A percentile compares a stretch with the other conserved stretches of the same genome.
Evolutionary conservation across 37 sponge, comb jelly and placozoan genomes (phyloP).

Genomic region (Ianthella basta): DNA sequence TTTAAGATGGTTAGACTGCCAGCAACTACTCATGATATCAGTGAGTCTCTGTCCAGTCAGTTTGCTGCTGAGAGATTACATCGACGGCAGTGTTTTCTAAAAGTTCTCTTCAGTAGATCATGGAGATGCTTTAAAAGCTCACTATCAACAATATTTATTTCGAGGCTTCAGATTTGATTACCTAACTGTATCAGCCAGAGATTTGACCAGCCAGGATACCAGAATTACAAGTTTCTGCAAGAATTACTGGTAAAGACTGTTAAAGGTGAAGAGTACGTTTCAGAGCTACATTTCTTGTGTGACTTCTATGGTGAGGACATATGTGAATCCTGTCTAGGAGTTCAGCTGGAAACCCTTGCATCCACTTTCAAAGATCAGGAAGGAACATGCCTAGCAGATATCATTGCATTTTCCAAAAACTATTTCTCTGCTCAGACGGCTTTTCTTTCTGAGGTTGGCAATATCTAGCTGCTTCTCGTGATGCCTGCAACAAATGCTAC

Average conservation of each 20-base stretch:
- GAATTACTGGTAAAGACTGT: slow-evolving; percentile 19
- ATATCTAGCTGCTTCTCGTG: slow-evolving; percentile 21
- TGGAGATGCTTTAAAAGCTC: slow-evolving; percentile 21
- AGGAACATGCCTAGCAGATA: slow-evolving; percentile 17
- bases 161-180: slow-evolving; percentile 26
- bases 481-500: slow-evolving; percentile 22
- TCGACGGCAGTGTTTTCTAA: slow-evolving; percentile 4
- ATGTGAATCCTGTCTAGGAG: slow-evolving; percentile 26
- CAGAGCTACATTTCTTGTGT: slow-evolving; percentile 21
- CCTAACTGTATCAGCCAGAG: not conserved
- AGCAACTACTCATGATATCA: slow-evolving; percentile 54
- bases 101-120: slow-evolving; percentile 20
- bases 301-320: slow-evolving; percentile 26
- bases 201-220: slow-evolving; percentile 28
- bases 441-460: slow-evolving; percentile 28
- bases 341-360: slow-evolving; percentile 32
- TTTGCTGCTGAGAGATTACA: slow-evolving; percentile 38
- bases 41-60: slow-evolving; percentile 40
- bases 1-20: slow-evolving; percentile 19
- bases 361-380: slow-evolving; percentile 9
- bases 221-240: slow-evolving; percentile 32
- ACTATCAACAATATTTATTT: slow-evolving; percentile 12
- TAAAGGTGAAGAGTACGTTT: slow-evolving; percentile 20
- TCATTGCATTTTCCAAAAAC: not conserved
- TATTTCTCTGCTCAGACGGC: slow-evolving; percentile 7